These are phyloP conservation scores for Notospermus geniculatus DNA, from an alignment of 1,140 invertebrate species.

Conservation along the genomic window DNA sequence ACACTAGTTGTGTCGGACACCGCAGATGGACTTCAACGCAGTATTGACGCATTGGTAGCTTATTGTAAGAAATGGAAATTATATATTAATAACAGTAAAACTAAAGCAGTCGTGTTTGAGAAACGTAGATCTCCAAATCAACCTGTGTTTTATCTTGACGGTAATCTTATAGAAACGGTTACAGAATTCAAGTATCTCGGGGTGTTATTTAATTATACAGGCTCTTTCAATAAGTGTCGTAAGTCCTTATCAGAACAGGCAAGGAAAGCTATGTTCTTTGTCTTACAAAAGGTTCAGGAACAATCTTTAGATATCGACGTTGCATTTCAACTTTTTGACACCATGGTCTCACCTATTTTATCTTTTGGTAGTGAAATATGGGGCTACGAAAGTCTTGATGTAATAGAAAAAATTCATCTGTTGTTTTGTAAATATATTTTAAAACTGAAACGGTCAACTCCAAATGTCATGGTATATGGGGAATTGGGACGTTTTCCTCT, in stretches of 20 bases:
- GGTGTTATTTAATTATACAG: not conserved
- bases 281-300: not conserved
- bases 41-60: too few relatives aligned
- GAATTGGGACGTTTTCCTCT: not conserved
- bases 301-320: not conserved
- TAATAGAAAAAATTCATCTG: not conserved
- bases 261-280: too few relatives aligned
- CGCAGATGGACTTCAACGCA: too few relatives aligned
- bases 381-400: not conserved
- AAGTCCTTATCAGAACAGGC: not conserved
- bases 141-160: too few relatives aligned
- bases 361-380: not conserved
- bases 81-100: too few relatives aligned
- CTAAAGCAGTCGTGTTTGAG: too few relatives aligned
- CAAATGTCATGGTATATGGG: not conserved
- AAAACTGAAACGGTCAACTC: not conserved
- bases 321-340: slow-evolving; percentile 1
- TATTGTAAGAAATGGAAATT: too few relatives aligned
- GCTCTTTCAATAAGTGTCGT: not conserved
- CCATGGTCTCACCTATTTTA: not conserved
- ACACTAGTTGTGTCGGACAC: too few relatives aligned
- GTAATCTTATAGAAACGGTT: too few relatives aligned
- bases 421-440: too few relatives aligned
- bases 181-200: too few relatives aligned
- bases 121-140: too few relatives aligned